These are phyloP conservation scores for Drosophila glabriapex DNA, from an alignment of 2,888 invertebrate genomes.

Conservation along the genomic window DNA sequence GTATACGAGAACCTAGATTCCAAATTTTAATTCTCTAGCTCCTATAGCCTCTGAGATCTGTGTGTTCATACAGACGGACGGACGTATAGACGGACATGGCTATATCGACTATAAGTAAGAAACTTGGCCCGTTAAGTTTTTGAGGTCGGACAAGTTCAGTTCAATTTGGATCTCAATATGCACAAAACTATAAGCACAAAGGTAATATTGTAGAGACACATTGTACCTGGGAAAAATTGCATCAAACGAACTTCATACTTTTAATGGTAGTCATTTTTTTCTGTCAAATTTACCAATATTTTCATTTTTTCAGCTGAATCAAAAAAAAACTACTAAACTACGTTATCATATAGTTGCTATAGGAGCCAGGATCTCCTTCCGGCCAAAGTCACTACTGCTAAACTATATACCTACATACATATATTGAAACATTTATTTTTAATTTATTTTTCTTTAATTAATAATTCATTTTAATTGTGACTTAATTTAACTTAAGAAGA, in stretches of 20 bases:
- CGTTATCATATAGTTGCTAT: neutral
- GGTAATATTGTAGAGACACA: neutral
- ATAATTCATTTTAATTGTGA: neutral
- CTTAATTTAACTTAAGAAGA: neutral
- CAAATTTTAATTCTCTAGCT: too few species aligned
- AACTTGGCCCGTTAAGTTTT: slow-evolving; percentile 19
- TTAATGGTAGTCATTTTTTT: neutral
- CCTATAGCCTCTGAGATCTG: too few species aligned
- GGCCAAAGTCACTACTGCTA: neutral
- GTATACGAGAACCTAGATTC: too few species aligned
- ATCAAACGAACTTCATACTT: neutral
- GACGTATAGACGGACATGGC: too few species aligned
- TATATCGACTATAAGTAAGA: neutral
- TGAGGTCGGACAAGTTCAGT: slow-evolving; percentile 1
- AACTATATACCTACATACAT: neutral
- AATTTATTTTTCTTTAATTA: too few species aligned
- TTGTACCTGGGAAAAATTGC: neutral
- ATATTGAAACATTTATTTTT: neutral
- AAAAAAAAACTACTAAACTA: neutral
- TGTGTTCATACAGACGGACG: too few species aligned
- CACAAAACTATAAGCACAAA: slow-evolving; percentile 1
- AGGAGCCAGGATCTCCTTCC: neutral
- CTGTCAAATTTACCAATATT: neutral
- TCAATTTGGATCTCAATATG: neutral
- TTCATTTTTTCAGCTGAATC: neutral